Evolutionary conservation across 2,888 invertebrate genomes (phyloP), one percentile per base, ranked within the genome.

Genomic region (Dynastes grantii): DNA sequence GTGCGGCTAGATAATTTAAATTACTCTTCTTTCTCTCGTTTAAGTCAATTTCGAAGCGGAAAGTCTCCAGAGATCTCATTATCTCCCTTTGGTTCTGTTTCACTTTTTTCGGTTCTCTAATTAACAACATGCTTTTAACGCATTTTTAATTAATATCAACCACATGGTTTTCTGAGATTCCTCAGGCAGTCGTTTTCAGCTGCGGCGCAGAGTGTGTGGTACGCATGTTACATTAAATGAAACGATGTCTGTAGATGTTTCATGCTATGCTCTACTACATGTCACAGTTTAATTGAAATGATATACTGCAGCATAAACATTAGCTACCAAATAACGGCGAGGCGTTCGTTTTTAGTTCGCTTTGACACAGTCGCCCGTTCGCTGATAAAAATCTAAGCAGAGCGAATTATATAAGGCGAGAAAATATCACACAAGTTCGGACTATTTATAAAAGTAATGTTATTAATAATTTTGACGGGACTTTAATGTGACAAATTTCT

Each of bases 141-240:
- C 81, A 82, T 81, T 83, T 83, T 84, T 83, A 83, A 84, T 84
- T 84, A 84, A 84, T 83, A 82, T 81, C 82, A 83, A 83, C 82
- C 84, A 84, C 83, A 84, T 84, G 83, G 81, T 79, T 80, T 82
- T 77, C 58, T 61, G 76, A 73, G 73, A 73, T 73, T 73, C 73
- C 58, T 58, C 58, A 13, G 67, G 49, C 67, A 32, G 73, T 73
- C 73, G 61, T 29, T 61, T 77, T 71, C 77, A 77, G 77, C 77
- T 71, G 77, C 71, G 40, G 8, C 65, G 67, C 75, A 78, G 79
- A 40, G 55, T 73, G 55, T 75, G 68, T 70, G 78, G 78, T 79
- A 65, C 76, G 77, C 73, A 53, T 71, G 58, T 76, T 76, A 51
- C 73, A 68, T 77, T 63, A 70, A 61, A 76, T 58, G 76, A 70